A percentile compares a stretch with the other conserved stretches of the same genome.
Evolutionary conservation across 2,888 invertebrate genomes (phyloP).

Genomic region (Temnothorax ravouxi): DNA sequence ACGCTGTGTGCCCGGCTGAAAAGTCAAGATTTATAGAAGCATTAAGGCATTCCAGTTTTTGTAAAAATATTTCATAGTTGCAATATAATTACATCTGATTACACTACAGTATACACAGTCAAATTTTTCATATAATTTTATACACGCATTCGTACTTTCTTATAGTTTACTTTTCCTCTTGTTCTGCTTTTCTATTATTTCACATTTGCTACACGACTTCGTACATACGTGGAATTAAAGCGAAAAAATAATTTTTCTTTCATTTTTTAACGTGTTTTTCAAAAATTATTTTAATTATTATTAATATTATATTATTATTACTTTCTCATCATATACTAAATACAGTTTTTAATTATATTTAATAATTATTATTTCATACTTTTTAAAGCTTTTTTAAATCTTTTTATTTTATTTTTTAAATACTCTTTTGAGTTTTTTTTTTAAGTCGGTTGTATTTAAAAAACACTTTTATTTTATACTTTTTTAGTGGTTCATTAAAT

Average conservation of each 20-base stretch:
- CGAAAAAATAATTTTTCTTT: background rate
- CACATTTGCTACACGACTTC: background rate
- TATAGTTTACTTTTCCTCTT: background rate
- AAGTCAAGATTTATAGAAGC: background rate
- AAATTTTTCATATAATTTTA: background rate
- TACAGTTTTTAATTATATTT: slow-evolving; percentile 1
- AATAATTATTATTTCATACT: background rate
- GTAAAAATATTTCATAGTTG: background rate
- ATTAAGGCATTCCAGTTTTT: background rate
- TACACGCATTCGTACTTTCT: background rate
- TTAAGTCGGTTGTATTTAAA: no score
- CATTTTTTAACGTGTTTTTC: background rate
- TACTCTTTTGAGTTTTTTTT: no score
- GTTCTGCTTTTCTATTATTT: background rate
- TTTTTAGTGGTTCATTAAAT: no score
- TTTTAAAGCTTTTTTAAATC: no score
- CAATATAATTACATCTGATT: background rate
- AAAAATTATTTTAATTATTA: background rate
- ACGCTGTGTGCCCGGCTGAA: background rate
- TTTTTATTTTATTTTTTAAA: no score
- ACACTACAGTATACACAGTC: background rate
- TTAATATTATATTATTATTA: background rate
- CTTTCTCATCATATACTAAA: background rate
- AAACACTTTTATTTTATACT: no score
- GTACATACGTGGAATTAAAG: background rate